These are phyloP conservation scores for Fistularia commersonii DNA, from an alignment of 2,797 vertebrate species.

Conservation along the genomic window DNA sequence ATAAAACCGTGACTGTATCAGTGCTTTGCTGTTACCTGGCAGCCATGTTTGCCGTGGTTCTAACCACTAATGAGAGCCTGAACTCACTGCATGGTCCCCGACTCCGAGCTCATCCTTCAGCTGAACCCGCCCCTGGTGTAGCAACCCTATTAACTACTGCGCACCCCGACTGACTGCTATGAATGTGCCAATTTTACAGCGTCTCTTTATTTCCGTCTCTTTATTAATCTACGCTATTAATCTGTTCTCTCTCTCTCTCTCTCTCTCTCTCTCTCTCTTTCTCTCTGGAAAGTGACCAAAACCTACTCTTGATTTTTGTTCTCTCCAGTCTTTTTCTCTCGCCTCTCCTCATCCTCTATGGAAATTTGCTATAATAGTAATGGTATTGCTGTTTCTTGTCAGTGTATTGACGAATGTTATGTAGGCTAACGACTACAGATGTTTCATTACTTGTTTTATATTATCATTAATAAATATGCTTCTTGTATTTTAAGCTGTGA, in stretches of 20 bases:
- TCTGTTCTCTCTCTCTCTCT: constrained; percentile 44
- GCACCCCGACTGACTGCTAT: constrained; percentile 69
- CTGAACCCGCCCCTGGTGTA: constrained; percentile 51
- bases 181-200: constrained; percentile 72
- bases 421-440: constrained; percentile 73
- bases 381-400: constrained; percentile 70
- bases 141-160: constrained; percentile 63
- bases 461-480: constrained; percentile 82
- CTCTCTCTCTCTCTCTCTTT: constrained; percentile 50
- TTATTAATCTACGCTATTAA: constrained; percentile 29
- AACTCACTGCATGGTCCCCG: constrained; percentile 66
- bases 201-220: constrained; percentile 47
- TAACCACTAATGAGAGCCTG: constrained; percentile 53
- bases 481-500: constrained; percentile 78
- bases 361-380: constrained; percentile 61
- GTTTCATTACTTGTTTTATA: constrained; percentile 83
- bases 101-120: constrained; percentile 28
- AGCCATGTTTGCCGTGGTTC: constrained; percentile 52
- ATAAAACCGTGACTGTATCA: constrained; percentile 36
- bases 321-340: constrained; percentile 38
- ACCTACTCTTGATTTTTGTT: constrained; percentile 25
- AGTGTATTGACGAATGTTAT: constrained; percentile 80
- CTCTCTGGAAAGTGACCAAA: constrained; percentile 64
- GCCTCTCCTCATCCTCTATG: constrained; percentile 50
- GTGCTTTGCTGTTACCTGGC: constrained; percentile 52